Evolutionary conservation across 2,888 invertebrate species (phyloP), one percentile per base, ranked within the genome.

Genomic region (Eupeodes luniger): DNA sequence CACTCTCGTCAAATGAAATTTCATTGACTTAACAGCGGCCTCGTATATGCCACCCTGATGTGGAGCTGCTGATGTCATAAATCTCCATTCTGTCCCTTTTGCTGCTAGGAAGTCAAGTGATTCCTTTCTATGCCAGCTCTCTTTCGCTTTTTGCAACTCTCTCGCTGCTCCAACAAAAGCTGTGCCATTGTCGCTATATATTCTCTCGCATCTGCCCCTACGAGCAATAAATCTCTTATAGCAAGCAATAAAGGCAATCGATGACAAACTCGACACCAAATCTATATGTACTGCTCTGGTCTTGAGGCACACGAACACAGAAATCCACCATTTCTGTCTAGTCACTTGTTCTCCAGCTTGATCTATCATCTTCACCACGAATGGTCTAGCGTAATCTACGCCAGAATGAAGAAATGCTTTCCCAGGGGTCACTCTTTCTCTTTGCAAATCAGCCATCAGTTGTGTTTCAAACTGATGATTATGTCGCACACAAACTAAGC

Each of bases 151-250:
- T 62, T 61, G 55, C 44, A 81, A 55, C 14, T 66, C 89, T 6
- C 69, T 74, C 5, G 82, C 74, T 1, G 91, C 91, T 10, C 91
- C 92, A 7, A 89, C 76, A 64, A 92, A 91, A 14, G 90, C 90
- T 5, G 90, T 19, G 19, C 19, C 19, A 19, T 19, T 19, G 19
- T 19, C 19, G 1, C 19, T 19, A 19, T 19, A 19, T 19, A 19
- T 19, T 19, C 19, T 19, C 19, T 19, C 19, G 19, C 19, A 19
- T 19, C 19, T 19, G 19, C 19, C 19, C 19, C 19, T 19, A 19
- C 19, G 19, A 19, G 19, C 19, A 19, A 19, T 19, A 19, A 19
- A 92, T 11, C 92, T 70, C 14, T 88, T 61, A 44, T 90, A 88
- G 2, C 89, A 55, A 10, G 55, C 55, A 19, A 55, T 55, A 10